Evolutionary conservation across 2,888 invertebrate species (phyloP), one percentile per base, ranked within the genome.

Genomic region (Stictocephala bisonia): DNA sequence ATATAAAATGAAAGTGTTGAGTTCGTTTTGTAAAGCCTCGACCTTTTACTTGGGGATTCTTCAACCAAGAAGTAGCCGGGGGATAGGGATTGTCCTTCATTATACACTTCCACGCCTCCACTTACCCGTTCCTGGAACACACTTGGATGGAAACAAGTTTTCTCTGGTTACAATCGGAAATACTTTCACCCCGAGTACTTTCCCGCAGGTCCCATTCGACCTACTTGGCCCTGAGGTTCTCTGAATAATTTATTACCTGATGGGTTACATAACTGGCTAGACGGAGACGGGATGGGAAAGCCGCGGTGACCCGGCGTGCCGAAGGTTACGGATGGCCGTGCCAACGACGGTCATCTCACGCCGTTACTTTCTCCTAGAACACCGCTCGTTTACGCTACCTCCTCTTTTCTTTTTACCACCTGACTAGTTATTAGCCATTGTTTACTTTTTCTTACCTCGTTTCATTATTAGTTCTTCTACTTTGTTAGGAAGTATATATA

Each of bases 151-250:
- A 27, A 64, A 64, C 64, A 40, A 40, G 64, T 64, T 64, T 29
- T 44, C 64, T 26, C 44, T 24, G 35, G n/a, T n/a, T n/a, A n/a
- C n/a, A 64, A 64, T 64, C 64, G 64, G 64, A 64, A 64, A 64
- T 64, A 64, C 64, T 64, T 64, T 64, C 64, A 26, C 64, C 24
- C 40, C 44, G 41, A 41, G 11, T n/a, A 24, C 44, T 64, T 64
- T 44, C 64, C 64, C 60, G 26, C 60, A 22, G 31, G 64, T 64
- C 24, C 64, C 44, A 27, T 41, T 64, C 26, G 26, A 2, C n/a
- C n/a, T n/a, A n/a, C 7, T 41, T 7, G 58, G 44, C 9, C 9
- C n/a, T n/a, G 64, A n/a, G 64, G 64, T 41, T 64, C 41, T 27
- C 13, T 64, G 64, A 64, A 64, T 64, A 64, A 44, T 64, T 41